These are phyloP conservation scores for Hermetia illucens DNA, from an alignment of 1,140 invertebrate genomes.

Conservation along the genomic window DNA sequence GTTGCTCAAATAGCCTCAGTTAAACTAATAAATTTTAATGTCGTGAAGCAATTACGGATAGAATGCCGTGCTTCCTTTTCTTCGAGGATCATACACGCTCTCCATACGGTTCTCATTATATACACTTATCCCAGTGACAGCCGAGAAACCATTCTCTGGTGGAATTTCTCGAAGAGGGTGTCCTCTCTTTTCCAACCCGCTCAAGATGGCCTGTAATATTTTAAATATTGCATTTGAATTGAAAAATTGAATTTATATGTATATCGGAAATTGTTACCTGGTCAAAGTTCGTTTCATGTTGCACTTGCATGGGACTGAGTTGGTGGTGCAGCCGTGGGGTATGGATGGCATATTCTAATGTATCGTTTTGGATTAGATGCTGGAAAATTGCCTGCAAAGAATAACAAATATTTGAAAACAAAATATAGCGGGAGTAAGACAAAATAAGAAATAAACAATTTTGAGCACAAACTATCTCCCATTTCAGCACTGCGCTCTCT, in stretches of 20 bases:
- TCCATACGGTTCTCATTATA: slow-evolving; percentile 22
- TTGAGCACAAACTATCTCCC: no score
- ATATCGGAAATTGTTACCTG: no score
- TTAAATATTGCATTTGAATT: slow-evolving; percentile 11
- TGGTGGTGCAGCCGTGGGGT: slow-evolving; percentile 84
- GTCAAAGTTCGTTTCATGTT: slow-evolving; percentile 49
- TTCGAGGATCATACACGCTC: slow-evolving; percentile 30
- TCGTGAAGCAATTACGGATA: no score
- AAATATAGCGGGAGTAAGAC: no score
- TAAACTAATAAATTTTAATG: no score
- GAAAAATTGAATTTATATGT: no score
- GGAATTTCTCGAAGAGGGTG: slow-evolving; percentile 31
- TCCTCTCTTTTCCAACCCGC: slow-evolving; percentile 21
- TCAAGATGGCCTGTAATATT: slow-evolving; percentile 19
- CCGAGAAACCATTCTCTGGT: slow-evolving; percentile 34
- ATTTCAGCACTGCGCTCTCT: no score
- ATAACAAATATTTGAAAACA: no score
- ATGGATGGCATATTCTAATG: slow-evolving; percentile 70
- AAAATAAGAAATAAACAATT: no score
- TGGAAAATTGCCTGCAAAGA: slow-evolving; percentile 56
- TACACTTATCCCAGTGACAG: slow-evolving; percentile 31
- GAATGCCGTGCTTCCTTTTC: slow-evolving; percentile 34
- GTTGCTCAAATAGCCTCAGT: no score
- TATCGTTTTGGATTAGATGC: slow-evolving; percentile 55
- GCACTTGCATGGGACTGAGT: slow-evolving; percentile 66